phyloP scores from a whole-genome alignment of 2,888 invertebrate genomes.

The Eupelmus urozonus region DNA sequence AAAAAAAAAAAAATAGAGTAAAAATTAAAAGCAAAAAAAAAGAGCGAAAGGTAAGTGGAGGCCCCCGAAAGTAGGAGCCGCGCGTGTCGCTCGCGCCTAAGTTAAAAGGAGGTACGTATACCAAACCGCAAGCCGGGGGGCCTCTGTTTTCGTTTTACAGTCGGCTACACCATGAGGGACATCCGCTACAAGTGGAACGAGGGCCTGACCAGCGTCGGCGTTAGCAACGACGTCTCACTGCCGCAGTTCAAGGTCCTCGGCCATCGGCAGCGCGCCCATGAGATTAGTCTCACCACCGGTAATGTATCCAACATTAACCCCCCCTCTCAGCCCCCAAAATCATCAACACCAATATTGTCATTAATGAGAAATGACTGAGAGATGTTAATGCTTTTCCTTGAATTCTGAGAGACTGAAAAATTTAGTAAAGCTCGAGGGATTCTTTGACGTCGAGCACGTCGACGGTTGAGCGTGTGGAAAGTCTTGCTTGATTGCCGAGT shows the following conservation, averaged over 20 bases:
- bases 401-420: no score
- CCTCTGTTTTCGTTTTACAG: slow-evolving; percentile 82
- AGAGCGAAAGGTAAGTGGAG: slow-evolving; percentile 66
- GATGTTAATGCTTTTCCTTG: no score
- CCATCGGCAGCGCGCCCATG: slow-evolving; percentile 96
- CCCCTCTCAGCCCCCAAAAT: slow-evolving; percentile 50
- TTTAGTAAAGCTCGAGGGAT: no score
- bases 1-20: neutral
- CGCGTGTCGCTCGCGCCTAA: slow-evolving; percentile 11
- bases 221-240: slow-evolving; percentile 96
- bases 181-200: slow-evolving; percentile 98
- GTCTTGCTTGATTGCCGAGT: no score
- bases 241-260: slow-evolving; percentile 99
- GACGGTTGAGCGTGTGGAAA: no score
- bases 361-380: no score
- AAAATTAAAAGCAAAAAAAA: slow-evolving; percentile 52
- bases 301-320: slow-evolving; percentile 76
- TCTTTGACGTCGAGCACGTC: no score
- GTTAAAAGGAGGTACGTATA: slow-evolving; percentile 71
- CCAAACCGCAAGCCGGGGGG: slow-evolving; percentile 74
- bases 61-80: slow-evolving; percentile 66
- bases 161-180: slow-evolving; percentile 99
- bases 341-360: no score
- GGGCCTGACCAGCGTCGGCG: slow-evolving; percentile 95
- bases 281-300: slow-evolving; percentile 98